Evolutionary conservation across 2,888 invertebrate genomes (phyloP), one percentile per base, ranked within the genome.

Genomic region (Drosophila ezoana): DNA sequence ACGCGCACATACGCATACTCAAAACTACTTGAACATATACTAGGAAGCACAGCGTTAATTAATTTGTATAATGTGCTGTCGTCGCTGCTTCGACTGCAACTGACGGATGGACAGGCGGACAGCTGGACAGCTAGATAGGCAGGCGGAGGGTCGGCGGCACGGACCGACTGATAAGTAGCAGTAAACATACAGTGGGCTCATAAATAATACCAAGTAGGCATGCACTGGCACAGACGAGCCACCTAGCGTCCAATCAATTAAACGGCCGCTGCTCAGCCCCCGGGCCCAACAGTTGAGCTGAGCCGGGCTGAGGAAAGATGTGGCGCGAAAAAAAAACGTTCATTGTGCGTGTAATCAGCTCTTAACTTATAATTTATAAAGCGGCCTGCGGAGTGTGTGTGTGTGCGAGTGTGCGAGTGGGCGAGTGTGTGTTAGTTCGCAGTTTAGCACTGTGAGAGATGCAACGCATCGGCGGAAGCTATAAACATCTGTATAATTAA

Each of bases 261-360:
- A 68, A 70, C 66, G 60, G 61, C 60, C 64, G 16, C 45, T 44
- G 64, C 44, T 14, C 64, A 63, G 52, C 47, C 54, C 60, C 38
- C 44, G 32, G 48, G 52, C 20, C 32, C 56, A 18, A 11, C 33
- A n/a, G 18, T 18, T 14, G 18, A 53, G 20, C 20, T 33, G 11
- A 33, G 13, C 32, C 8, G 51, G 13, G 28, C 51, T 13, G 16
- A 13, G 47, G 32, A 38, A 32, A 40, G 51, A 38, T 57, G 54
- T 64, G 70, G 87, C 63, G 87, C 79, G 85, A 79, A 71, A 72
- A 66, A 58, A 65, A 83, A 80, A 67, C 84, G 87, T 86, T 86
- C 89, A 84, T 79, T 72, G 86, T 86, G 86, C 86, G 86, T 89
- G 89, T 89, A 86, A 86, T 86, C 87, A 86, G 88, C 89, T 88